Evolutionary conservation across 2,888 invertebrate species (phyloP).

Genomic region (Crioceris asparagi): DNA sequence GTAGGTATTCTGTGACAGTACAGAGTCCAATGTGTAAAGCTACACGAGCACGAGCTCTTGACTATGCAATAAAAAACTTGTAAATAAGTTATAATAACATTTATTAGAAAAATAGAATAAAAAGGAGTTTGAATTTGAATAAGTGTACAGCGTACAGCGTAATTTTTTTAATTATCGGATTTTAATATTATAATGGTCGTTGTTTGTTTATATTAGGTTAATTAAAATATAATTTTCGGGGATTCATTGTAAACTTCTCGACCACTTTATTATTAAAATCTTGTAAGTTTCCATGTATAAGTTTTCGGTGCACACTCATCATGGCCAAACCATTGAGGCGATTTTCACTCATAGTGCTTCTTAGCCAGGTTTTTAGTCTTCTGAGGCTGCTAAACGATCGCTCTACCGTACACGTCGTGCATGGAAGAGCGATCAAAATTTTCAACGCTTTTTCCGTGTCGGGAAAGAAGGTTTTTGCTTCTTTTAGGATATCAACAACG

Average conservation of each 20-base stretch:
- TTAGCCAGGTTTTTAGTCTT: constrained; percentile 7
- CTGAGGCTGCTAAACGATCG: constrained; percentile 7
- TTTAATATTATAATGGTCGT: constrained; percentile 1
- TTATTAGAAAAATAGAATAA: too few relatives aligned
- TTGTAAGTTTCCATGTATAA: constrained; percentile 1
- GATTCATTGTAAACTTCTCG: constrained; percentile 6
- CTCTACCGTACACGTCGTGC: constrained; percentile 8
- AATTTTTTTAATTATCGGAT: too few relatives aligned
- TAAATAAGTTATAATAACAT: too few relatives aligned
- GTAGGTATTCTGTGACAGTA: too few relatives aligned
- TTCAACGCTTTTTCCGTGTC: constrained; percentile 5
- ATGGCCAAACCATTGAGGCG: constrained; percentile 3
- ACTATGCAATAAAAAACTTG: too few relatives aligned
- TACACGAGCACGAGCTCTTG: too few relatives aligned
- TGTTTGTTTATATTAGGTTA: constrained; percentile 2
- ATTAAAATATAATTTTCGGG: constrained; percentile 7
- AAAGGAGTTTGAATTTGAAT: too few relatives aligned
- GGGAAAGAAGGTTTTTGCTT: constrained; percentile 6
- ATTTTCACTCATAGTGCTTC: constrained; percentile 5
- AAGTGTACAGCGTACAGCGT: too few relatives aligned
- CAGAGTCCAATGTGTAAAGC: too few relatives aligned
- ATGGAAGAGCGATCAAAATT: constrained; percentile 7
- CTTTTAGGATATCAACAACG: constrained; percentile 11
- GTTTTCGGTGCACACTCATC: constrained; percentile 1
- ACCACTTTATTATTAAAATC: constrained; percentile 7